Base-by-base conservation (phyloP, 2,888 invertebrate species). In the Rhaphigaster nebulosa region DNA sequence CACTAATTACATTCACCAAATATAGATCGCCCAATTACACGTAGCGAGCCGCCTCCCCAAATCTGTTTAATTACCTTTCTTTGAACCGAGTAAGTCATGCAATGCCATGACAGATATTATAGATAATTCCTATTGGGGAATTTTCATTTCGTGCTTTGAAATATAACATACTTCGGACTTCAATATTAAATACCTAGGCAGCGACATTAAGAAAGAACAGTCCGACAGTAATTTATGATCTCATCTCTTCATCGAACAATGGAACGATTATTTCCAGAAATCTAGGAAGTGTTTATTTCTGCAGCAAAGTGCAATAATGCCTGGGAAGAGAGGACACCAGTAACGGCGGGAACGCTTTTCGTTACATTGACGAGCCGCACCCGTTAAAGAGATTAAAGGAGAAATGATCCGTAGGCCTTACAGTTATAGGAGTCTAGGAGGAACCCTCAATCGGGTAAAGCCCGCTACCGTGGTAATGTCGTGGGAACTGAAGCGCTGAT, bases 361-460 rank as follows among this genome's bases (percentile, higher is more conserved):
- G 84, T 84, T 84, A n/a, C 84, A 45, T 84, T 84, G 45, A 45
- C 45, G 84, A 50, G 45, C n/a, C 45, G 84, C 26, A n/a, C 45
- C 80, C 84, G 84, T 84, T 84, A 84, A 84, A 84, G 45, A 50
- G 41, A 84, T 84, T 50, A 84, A 45, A 45, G 45, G 45, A 84
- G 45, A 84, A 84, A 84, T 84, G 84, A 84, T 84, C 84, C 84
- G 84, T 45, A 84, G 84, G 84, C 84, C 41, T 45, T 84, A 84
- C 84, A 84, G 84, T 84, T 84, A 84, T 23, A n/a, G 84, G n/a
- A n/a, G n/a, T n/a, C n/a, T n/a, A n/a, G n/a, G n/a, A n/a, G n/a
- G 34, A 38, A 34, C 70, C 38, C 38, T 38, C 70, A 34, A 76
- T 34, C 70, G 34, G 38, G 70, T 76, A 34, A 38, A 76, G 70